Conservation (phyloP, 2,888 invertebrate genomes). For the Cataglyphis rosenhaueri region DNA sequence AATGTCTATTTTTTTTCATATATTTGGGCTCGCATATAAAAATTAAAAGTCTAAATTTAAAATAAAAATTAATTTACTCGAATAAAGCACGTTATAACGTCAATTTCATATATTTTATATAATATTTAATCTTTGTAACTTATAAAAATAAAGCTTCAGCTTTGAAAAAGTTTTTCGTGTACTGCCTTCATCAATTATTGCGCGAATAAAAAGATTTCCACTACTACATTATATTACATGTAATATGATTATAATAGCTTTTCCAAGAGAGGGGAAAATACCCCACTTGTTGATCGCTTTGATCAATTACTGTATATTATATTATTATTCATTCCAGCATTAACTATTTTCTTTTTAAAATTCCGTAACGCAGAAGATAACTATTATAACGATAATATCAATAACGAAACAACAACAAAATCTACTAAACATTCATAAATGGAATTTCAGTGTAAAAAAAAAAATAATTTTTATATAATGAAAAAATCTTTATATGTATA, state of each 20-base stretch:
- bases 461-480: not conserved
- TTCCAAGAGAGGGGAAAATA: slow-evolving; percentile 29
- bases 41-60: not conserved
- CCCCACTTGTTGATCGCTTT: slow-evolving; percentile 47
- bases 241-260: slow-evolving; percentile 33
- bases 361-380: not conserved
- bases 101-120: not conserved
- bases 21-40: not conserved
- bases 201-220: slow-evolving; percentile 4
- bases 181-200: slow-evolving; percentile 1
- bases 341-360: slow-evolving; percentile 19
- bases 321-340: slow-evolving; percentile 19
- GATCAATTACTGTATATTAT: slow-evolving; percentile 33
- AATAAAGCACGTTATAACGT: not conserved
- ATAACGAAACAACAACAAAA: not conserved
- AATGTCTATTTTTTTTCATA: not conserved
- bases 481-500: not conserved
- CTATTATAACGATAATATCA: slow-evolving; percentile 7
- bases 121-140: slow-evolving; percentile 16
- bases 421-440: slow-evolving; percentile 2
- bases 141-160: not conserved
- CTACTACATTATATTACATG: slow-evolving; percentile 19
- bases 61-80: not conserved
- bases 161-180: slow-evolving; percentile 8
- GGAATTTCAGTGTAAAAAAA: not conserved